Conservation (phyloP, 2,888 invertebrate species). For the Sarcophaga carnaria region DNA sequence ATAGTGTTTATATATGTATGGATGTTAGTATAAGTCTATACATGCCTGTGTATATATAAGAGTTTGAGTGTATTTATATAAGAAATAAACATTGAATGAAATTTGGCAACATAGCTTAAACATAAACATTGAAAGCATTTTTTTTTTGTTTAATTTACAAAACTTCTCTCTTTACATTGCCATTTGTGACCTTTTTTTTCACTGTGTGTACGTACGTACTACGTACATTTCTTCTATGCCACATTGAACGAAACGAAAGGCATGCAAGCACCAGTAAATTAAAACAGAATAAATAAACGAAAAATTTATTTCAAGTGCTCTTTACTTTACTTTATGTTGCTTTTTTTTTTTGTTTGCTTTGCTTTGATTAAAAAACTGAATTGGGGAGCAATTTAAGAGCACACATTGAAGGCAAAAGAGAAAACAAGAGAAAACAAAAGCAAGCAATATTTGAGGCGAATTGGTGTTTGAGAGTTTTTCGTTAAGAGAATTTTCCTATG, state of each 20-base stretch:
- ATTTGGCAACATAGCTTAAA: constrained; percentile 56
- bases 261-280: background rate
- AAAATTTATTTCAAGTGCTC: background rate
- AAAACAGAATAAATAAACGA: background rate
- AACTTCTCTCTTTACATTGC: constrained; percentile 50
- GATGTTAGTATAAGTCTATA: background rate
- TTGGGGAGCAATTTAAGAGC: background rate
- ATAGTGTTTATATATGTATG: background rate
- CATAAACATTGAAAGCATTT: constrained; percentile 39
- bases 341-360: background rate
- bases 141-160: constrained; percentile 22
- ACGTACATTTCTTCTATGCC: no score
- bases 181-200: constrained; percentile 63
- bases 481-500: constrained; percentile 15
- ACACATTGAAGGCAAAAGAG: constrained; percentile 7
- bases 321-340: background rate
- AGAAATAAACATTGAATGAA: constrained; percentile 24
- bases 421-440: constrained; percentile 3
- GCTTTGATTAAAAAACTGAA: background rate
- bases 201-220: constrained; percentile 7
- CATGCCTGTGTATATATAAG: background rate
- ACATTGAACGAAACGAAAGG: constrained; percentile 21
- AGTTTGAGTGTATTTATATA: background rate
- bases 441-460: background rate
- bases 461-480: constrained; percentile 14